Conservation (phyloP, 2,888 invertebrate genomes). For the Eueremaeus valkanovi region DNA sequence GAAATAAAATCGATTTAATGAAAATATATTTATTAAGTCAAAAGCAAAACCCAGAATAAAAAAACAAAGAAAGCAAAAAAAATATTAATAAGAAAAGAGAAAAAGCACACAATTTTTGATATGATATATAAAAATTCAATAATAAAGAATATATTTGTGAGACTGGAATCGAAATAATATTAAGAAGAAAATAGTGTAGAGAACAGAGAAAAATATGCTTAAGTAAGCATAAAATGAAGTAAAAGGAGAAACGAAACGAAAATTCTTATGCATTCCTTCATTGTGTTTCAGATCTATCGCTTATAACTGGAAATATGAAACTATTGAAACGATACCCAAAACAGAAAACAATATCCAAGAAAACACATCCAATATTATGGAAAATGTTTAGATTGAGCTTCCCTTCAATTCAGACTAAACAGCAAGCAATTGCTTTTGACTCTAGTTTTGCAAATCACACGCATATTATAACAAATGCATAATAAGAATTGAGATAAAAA, state of each 20-base stretch:
- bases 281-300: background rate
- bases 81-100: no score
- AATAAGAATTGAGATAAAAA: background rate
- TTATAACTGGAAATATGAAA: conserved; percentile 1
- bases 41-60: background rate
- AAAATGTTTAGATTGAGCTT: background rate
- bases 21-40: conserved; percentile 1
- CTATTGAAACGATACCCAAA: background rate
- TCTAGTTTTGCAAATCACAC: background rate
- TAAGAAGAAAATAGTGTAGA: conserved; percentile 3
- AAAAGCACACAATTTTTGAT: conserved; percentile 9
- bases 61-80: no score
- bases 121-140: conserved; percentile 12
- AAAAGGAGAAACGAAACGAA: background rate
- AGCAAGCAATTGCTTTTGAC: background rate
- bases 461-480: background rate
- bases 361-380: background rate
- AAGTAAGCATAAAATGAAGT: conserved; percentile 34
- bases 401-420: background rate
- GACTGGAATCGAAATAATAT: background rate
- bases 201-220: conserved; percentile 4
- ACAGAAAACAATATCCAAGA: conserved; percentile 4
- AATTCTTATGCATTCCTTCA: background rate
- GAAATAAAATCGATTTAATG: background rate
- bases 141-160: background rate